Conservation (phyloP, 2,888 invertebrate species). For the Auanema sp. region DNA sequence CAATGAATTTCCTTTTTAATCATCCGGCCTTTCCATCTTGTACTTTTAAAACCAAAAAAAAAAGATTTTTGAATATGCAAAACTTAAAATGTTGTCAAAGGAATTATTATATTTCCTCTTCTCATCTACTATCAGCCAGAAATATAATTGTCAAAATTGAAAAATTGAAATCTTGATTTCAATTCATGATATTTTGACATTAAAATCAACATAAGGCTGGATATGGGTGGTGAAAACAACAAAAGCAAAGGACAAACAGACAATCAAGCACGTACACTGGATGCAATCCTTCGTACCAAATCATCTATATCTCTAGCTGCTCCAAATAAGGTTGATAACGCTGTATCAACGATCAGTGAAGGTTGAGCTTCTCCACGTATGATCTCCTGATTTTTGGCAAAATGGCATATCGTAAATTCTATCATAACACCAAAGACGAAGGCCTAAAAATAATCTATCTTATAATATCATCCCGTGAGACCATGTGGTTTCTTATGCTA, state of each 20-base stretch:
- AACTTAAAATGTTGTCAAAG: background rate
- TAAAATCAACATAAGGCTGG: background rate
- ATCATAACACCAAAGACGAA: constrained; percentile 64
- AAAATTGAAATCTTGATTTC: no score
- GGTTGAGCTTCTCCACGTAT: constrained; percentile 40
- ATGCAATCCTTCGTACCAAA: constrained; percentile 45
- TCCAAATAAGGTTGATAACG: constrained; percentile 60
- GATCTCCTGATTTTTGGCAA: constrained; percentile 55
- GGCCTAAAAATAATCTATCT: constrained; percentile 33
- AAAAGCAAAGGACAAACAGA: constrained; percentile 24
- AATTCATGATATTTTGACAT: background rate
- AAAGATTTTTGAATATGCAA: no score
- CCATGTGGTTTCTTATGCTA: no score
- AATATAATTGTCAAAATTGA: background rate
- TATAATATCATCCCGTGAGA: no score
- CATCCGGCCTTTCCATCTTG: no score
- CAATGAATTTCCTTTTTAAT: no score
- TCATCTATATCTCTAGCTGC: constrained; percentile 50
- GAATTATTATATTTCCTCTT: background rate
- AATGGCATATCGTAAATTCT: constrained; percentile 62
- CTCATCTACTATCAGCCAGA: background rate
- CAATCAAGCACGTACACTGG: constrained; percentile 27
- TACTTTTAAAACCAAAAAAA: no score
- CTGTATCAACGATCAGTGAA: constrained; percentile 57
- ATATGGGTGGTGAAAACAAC: constrained; percentile 1